Conservation (phyloP, 2,113 vertebrate genomes). For the Nibea albiflora region DNA sequence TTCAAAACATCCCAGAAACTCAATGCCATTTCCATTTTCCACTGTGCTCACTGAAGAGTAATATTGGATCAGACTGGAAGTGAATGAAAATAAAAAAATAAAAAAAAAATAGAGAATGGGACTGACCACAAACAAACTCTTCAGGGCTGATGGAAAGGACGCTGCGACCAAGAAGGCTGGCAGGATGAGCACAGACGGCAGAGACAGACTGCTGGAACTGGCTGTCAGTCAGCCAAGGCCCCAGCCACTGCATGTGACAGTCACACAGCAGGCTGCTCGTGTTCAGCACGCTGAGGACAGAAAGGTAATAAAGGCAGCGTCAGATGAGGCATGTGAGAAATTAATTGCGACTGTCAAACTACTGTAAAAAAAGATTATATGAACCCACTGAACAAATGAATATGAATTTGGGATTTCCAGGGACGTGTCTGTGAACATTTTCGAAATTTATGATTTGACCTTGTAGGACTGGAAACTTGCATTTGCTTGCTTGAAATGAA, state of each 20-base stretch:
- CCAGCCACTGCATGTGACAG: slow-evolving; percentile 97
- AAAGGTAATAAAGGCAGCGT: background rate
- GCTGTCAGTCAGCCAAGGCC: slow-evolving; percentile 91
- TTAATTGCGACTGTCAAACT: background rate
- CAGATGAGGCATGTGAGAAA: background rate
- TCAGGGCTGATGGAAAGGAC: slow-evolving; percentile 90
- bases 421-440: background rate
- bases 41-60: background rate
- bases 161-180: slow-evolving; percentile 88
- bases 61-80: background rate
- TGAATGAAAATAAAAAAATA: background rate
- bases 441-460: background rate
- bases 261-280: slow-evolving; percentile 97
- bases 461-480: background rate
- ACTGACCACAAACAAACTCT: slow-evolving; percentile 96
- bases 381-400: background rate
- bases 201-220: slow-evolving; percentile 89
- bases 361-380: background rate
- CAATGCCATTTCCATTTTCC: background rate
- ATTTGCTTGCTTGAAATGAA: background rate
- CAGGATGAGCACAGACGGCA: slow-evolving; percentile 94
- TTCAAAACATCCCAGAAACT: background rate
- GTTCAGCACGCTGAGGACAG: slow-evolving; percentile 89
- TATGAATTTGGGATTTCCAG: background rate
- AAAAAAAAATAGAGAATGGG: background rate